Conservation (phyloP, 2,113 vertebrate species). For the Desmodus rotundus region DNA sequence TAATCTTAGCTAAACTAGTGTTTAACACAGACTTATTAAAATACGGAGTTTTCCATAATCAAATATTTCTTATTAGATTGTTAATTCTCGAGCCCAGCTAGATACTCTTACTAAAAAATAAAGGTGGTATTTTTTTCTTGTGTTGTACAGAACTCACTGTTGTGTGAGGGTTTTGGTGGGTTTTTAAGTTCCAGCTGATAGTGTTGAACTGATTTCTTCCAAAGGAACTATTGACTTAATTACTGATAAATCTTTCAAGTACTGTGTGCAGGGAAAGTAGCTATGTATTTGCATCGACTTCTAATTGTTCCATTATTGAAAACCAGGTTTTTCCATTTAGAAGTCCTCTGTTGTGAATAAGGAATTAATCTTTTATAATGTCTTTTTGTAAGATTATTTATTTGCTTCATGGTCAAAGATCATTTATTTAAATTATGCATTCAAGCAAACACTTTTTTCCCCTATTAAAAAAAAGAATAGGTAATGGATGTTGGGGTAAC, state of each 20-base stretch:
- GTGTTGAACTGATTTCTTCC: slow-evolving; percentile 39
- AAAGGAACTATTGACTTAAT: slow-evolving; percentile 37
- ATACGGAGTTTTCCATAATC: slow-evolving; percentile 16
- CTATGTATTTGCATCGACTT: slow-evolving; percentile 46
- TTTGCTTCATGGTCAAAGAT: slow-evolving; percentile 31
- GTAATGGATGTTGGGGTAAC: background rate
- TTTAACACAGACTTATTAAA: slow-evolving; percentile 44
- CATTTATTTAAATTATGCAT: slow-evolving; percentile 59
- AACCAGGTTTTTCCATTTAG: slow-evolving; percentile 36
- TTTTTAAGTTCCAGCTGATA: slow-evolving; percentile 34
- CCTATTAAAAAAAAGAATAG: background rate
- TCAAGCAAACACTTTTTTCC: slow-evolving; percentile 30
- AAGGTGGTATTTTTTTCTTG: background rate
- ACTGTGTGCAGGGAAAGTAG: slow-evolving; percentile 42
- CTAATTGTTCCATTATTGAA: slow-evolving; percentile 50
- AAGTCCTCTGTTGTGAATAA: slow-evolving; percentile 33
- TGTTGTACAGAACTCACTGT: slow-evolving; percentile 28
- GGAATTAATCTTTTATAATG: slow-evolving; percentile 35
- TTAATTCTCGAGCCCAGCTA: slow-evolving; percentile 13
- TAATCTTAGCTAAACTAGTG: slow-evolving; percentile 25
- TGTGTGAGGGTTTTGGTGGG: background rate
- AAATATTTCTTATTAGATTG: slow-evolving; percentile 4
- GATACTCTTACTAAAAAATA: slow-evolving; percentile 35
- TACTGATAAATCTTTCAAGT: slow-evolving; percentile 62
- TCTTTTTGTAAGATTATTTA: slow-evolving; percentile 37